Conservation (phyloP, 2,888 invertebrate genomes). For the Helicoverpa assulta region DNA sequence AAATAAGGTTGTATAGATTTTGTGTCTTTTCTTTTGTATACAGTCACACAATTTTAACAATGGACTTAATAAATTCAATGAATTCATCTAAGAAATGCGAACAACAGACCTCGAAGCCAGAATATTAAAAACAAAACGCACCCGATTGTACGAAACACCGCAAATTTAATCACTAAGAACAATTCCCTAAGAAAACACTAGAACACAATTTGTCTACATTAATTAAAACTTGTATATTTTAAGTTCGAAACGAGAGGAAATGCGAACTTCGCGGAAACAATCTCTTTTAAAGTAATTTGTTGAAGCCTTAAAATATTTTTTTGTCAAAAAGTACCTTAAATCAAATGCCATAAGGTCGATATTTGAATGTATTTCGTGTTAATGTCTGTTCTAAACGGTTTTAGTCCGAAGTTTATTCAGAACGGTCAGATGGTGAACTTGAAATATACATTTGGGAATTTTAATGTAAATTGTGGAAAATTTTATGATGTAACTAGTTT, state of each 20-base stretch:
- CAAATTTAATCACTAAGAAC: constrained; percentile 26
- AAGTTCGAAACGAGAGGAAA: constrained; percentile 46
- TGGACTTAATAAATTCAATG: no score
- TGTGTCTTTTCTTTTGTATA: no score
- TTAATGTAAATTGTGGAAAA: no score
- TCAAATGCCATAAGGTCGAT: not conserved
- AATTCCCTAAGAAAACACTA: constrained; percentile 32
- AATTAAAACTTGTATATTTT: constrained; percentile 60
- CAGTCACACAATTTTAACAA: no score
- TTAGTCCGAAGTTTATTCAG: no score
- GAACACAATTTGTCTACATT: constrained; percentile 52
- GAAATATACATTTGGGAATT: no score
- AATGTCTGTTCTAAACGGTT: not conserved
- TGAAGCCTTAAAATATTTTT: not conserved
- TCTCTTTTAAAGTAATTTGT: constrained; percentile 52
- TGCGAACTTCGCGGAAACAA: constrained; percentile 41
- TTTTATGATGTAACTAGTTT: no score
- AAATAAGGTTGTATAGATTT: no score
- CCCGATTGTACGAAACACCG: constrained; percentile 11
- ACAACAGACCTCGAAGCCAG: no score
- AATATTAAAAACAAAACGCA: no score
- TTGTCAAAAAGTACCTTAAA: not conserved
- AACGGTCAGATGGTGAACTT: no score
- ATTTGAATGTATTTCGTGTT: not conserved
- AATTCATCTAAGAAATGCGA: no score